Evolutionary conservation across 1,140 invertebrate genomes (phyloP).

Genomic region (Cotesia glomerata): DNA sequence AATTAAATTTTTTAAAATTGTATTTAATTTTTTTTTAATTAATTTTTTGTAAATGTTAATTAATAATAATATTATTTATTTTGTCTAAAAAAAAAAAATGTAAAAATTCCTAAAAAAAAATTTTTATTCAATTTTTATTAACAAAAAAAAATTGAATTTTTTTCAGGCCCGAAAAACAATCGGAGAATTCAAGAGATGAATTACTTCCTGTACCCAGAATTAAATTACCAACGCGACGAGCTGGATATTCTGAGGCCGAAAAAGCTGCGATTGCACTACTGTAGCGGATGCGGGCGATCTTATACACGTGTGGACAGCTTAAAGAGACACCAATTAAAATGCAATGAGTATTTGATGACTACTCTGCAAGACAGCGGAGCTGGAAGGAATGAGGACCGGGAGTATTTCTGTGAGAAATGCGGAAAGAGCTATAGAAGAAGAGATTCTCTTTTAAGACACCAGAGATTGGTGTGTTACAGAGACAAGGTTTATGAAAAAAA

Average conservation of each 20-base stretch:
- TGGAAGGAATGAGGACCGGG: constrained; percentile 31
- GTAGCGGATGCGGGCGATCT: constrained; percentile 50
- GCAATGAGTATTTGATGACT: constrained; percentile 36
- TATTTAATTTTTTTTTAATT: too few species aligned
- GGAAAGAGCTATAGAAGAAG: constrained; percentile 60
- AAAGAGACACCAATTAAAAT: constrained; percentile 55
- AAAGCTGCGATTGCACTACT: constrained; percentile 38
- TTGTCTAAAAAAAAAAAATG: too few species aligned
- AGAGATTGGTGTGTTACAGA: constrained; percentile 48
- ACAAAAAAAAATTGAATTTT: background rate
- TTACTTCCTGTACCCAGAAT: too few species aligned
- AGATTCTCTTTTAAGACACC: constrained; percentile 56
- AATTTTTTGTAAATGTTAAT: too few species aligned
- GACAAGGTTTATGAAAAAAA: background rate
- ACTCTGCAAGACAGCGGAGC: constrained; percentile 34
- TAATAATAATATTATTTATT: too few species aligned
- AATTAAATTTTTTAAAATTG: too few species aligned
- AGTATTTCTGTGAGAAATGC: constrained; percentile 58
- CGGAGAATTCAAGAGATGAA: background rate
- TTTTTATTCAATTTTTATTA: background rate
- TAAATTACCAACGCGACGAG: constrained; percentile 2
- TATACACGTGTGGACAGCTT: constrained; percentile 57
- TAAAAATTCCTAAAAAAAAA: background rate
- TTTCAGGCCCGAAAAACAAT: background rate
- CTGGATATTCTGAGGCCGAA: constrained; percentile 12